Conservation (phyloP, 2,113 vertebrate genomes). For the Coracopsis vasa region DNA sequence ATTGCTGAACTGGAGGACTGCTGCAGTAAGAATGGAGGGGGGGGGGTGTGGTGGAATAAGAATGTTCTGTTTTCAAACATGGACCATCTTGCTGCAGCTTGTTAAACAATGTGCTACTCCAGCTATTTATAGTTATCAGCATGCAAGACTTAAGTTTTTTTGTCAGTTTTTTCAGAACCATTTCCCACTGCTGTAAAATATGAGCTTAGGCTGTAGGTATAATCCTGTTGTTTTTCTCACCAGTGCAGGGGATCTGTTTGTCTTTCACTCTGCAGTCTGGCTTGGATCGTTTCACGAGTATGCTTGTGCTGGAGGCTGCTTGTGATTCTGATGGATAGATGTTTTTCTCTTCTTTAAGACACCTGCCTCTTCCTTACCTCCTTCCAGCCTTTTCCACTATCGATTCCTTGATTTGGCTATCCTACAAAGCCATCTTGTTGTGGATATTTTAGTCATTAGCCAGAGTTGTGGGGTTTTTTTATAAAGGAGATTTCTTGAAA, state of each 20-base stretch:
- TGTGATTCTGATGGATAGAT: neutral
- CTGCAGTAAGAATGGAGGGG: constrained; percentile 45
- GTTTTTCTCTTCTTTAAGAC: constrained; percentile 25
- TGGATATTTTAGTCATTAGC: neutral
- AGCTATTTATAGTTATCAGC: constrained; percentile 61
- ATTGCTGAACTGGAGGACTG: constrained; percentile 28
- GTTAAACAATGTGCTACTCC: constrained; percentile 64
- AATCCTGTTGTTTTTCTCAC: constrained; percentile 61
- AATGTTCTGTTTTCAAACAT: constrained; percentile 52
- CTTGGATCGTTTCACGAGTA: constrained; percentile 7
- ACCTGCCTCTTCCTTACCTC: constrained; percentile 40
- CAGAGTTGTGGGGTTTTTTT: neutral
- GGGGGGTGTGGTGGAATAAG: neutral
- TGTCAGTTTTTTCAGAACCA: constrained; percentile 23
- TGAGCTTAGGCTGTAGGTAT: constrained; percentile 47
- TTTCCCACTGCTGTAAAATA: constrained; percentile 50
- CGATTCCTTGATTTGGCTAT: constrained; percentile 12
- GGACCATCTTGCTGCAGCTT: constrained; percentile 51
- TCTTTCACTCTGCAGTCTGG: constrained; percentile 55
- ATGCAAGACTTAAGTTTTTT: constrained; percentile 54
- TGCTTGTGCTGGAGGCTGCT: constrained; percentile 10
- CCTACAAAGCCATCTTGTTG: neutral
- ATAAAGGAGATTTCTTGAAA: neutral
- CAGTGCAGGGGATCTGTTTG: constrained; percentile 37
- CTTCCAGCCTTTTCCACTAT: neutral